Percentiles rank a stretch among this genome's conserved stretches.
Conservation (phyloP, 2,888 invertebrate species). For the Sycophila texana region DNA sequence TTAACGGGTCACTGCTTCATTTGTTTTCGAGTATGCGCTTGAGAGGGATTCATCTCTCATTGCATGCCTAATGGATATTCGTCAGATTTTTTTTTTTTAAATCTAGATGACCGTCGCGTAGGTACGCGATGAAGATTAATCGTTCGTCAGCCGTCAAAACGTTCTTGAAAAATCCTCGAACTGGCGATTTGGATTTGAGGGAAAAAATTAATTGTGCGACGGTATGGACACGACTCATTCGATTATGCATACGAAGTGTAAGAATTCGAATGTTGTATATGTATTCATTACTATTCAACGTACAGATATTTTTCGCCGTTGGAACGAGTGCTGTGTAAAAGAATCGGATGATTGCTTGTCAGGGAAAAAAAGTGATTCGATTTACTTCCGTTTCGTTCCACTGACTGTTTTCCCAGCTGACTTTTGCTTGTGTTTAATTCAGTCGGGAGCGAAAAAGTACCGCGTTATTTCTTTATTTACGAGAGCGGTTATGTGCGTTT, state of each 20-base stretch:
- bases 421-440: background rate
- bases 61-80: conserved; percentile 14
- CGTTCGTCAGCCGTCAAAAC: background rate
- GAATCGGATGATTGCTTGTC: no score
- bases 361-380: no score
- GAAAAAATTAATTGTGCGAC: background rate
- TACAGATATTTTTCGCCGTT: no score
- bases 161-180: conserved; percentile 1
- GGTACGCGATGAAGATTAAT: conserved; percentile 16
- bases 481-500: background rate
- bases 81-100: conserved; percentile 16
- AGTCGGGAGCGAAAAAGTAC: background rate
- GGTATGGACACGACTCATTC: background rate
- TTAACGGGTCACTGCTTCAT: conserved; percentile 46
- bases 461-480: conserved; percentile 14
- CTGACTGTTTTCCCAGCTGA: conserved; percentile 16
- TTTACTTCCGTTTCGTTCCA: background rate
- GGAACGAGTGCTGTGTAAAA: no score
- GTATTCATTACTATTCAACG: background rate
- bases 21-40: conserved; percentile 4
- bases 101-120: background rate
- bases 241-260: background rate
- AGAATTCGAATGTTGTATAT: background rate
- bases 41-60: background rate
- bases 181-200: background rate